These are phyloP conservation scores for Gastracanthus pulcherrimus DNA, from an alignment of 2,888 invertebrate species.

Conservation along the genomic window DNA sequence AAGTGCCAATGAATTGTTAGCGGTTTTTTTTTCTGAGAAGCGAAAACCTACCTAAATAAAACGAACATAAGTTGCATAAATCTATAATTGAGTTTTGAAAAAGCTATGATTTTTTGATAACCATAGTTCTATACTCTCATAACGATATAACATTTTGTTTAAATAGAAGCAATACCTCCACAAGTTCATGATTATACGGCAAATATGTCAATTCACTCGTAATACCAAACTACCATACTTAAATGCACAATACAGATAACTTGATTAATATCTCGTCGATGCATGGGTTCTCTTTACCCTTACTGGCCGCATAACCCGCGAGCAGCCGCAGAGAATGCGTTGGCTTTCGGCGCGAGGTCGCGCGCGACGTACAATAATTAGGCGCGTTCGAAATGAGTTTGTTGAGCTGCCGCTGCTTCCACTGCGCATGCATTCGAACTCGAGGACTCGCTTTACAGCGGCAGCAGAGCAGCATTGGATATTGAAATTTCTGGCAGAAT, in stretches of 20 bases:
- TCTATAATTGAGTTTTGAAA: too few relatives aligned
- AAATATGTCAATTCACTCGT: too few relatives aligned
- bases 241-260: background rate
- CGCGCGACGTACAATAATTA: slow-evolving; percentile 21
- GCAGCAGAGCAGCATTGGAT: background rate
- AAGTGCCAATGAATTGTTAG: too few relatives aligned
- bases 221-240: background rate
- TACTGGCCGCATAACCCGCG: background rate
- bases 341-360: slow-evolving; percentile 19
- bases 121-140: too few relatives aligned
- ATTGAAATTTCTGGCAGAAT: slow-evolving; percentile 48
- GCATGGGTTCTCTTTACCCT: background rate
- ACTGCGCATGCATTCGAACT: background rate
- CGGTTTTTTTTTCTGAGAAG: too few relatives aligned
- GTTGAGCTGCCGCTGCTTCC: slow-evolving; percentile 22
- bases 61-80: too few relatives aligned
- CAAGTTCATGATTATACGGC: too few relatives aligned
- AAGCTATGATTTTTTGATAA: too few relatives aligned
- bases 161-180: too few relatives aligned
- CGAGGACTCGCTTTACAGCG: background rate
- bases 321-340: background rate
- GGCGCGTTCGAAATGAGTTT: slow-evolving; percentile 23
- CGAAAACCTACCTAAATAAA: too few relatives aligned
- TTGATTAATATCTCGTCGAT: background rate
- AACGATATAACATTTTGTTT: too few relatives aligned